phyloP scores from a whole-genome alignment of 2,113 vertebrate genomes.

The Atractosteus spatula region DNA sequence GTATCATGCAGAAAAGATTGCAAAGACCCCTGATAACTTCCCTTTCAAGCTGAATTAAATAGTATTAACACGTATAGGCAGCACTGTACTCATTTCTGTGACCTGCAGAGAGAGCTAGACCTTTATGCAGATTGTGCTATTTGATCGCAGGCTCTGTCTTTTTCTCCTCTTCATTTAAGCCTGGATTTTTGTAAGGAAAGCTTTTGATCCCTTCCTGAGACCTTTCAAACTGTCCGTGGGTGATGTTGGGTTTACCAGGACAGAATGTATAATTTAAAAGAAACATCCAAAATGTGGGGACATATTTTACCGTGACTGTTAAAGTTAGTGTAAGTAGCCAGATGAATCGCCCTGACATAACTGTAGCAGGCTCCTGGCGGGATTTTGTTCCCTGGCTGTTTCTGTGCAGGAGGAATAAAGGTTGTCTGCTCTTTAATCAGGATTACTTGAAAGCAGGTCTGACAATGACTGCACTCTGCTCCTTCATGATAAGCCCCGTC shows the following conservation, averaged over 20 bases:
- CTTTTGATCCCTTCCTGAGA: conserved; percentile 14
- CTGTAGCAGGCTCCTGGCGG: conserved; percentile 42
- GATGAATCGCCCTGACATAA: conserved; percentile 33
- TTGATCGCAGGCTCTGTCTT: background rate
- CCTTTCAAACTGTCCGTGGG: conserved; percentile 21
- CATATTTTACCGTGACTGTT: conserved; percentile 16
- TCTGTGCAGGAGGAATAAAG: conserved; percentile 42
- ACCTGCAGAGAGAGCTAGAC: background rate
- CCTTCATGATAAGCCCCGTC: conserved; percentile 61
- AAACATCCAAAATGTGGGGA: conserved; percentile 30
- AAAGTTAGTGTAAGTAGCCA: conserved; percentile 4
- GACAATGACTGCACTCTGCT: conserved; percentile 69
- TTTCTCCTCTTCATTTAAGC: background rate
- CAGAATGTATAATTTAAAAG: conserved; percentile 27
- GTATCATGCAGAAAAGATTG: background rate
- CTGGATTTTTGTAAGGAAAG: background rate
- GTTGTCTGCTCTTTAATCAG: conserved; percentile 65
- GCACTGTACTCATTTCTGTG: background rate
- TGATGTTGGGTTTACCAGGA: background rate
- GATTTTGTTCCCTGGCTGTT: conserved; percentile 49
- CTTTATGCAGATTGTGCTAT: conserved; percentile 1
- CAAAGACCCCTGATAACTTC: background rate
- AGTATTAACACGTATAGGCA: conserved; percentile 1
- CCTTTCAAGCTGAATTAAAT: background rate
- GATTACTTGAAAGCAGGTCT: conserved; percentile 61